Base-by-base conservation (phyloP, 2,113 vertebrate genomes). In the Varanus salvator region DNA sequence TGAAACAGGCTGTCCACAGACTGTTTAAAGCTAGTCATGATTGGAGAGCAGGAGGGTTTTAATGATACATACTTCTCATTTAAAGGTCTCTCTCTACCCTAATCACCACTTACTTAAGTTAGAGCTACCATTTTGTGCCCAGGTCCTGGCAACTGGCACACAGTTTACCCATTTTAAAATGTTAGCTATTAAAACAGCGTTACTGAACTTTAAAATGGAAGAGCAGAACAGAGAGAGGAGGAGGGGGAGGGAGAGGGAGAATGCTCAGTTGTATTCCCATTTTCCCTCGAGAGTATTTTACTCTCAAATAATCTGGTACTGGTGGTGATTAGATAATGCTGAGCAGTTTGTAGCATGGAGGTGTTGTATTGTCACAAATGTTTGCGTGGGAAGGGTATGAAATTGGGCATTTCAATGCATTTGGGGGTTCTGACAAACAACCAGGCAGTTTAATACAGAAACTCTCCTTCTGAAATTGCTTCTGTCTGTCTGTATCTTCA, bases 321-420 rank as follows among this genome's bases (percentile, higher is more conserved):
- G 94, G 93, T n/a, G n/a, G 50, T 94, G 94, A 95, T 96, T 95
- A 95, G 93, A 92, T 94, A 95, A 95, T 92, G 87, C 89, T 89
- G 93, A 96, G 76, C 87, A 94, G 90, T 94, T 95, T 94, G 93
- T 89, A 92, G 93, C 90, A 91, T 91, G 82, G 94, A 89, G 93
- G 90, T 91, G 92, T 91, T 95, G 93, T 88, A 87, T 93, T 88
- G 76, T 91, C 91, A 93, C 93, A 95, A 85, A 93, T 92, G 94
- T 95, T 95, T 93, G 94, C 57, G 0, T 92, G 5, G 71, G 50
- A 92, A 1, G 17, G 52, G 87, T 66, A 71, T 5, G 23, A 66
- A 92, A 91, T 91, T 88, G 90, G 87, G 87, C 64, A 76, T 94
- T 91, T 50, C 21, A 34, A 25, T 80, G 54, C 44, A 54, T 34